A percentile compares a stretch with the other conserved stretches of the same genome.
phyloP scores from a whole-genome alignment of 2,113 vertebrate genomes.

The Calidris pugnax region DNA sequence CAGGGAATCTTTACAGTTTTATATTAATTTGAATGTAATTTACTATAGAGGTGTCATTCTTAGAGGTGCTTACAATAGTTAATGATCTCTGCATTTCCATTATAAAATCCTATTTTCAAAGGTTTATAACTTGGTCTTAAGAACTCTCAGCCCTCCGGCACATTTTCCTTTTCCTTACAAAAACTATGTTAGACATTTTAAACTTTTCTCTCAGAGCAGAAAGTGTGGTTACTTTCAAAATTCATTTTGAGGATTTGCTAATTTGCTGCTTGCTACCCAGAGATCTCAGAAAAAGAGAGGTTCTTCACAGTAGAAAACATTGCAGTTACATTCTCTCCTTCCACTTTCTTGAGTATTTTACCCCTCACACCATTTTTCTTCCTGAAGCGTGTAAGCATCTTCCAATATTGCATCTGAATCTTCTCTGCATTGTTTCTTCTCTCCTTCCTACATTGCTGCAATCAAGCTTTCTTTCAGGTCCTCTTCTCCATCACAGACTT shows the following conservation, averaged over 20 bases:
- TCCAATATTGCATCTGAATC: not conserved
- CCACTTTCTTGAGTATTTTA: not conserved
- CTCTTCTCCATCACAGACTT: not conserved
- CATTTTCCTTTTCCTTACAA: constrained; percentile 20
- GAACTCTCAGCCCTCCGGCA: constrained; percentile 16
- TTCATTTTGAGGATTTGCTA: not conserved
- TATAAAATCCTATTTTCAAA: constrained; percentile 60
- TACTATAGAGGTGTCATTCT: constrained; percentile 66
- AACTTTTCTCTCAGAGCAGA: constrained; percentile 38
- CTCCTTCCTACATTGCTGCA: not conserved
- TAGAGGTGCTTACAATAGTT: constrained; percentile 67
- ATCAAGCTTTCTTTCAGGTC: not conserved
- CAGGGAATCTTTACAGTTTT: constrained; percentile 69
- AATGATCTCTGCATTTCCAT: constrained; percentile 69
- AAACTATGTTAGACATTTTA: not conserved
- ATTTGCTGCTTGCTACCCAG: not conserved
- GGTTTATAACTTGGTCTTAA: constrained; percentile 40
- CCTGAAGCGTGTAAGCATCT: not conserved
- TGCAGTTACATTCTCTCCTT: not conserved
- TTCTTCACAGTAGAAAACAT: not conserved
- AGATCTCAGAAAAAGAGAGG: not conserved
- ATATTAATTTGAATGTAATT: constrained; percentile 74
- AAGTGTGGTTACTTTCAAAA: constrained; percentile 11
- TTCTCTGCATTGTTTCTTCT: not conserved
- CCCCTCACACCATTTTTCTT: not conserved